Conservation (phyloP, 2,113 vertebrate species). For the Macquaria australasica region DNA sequence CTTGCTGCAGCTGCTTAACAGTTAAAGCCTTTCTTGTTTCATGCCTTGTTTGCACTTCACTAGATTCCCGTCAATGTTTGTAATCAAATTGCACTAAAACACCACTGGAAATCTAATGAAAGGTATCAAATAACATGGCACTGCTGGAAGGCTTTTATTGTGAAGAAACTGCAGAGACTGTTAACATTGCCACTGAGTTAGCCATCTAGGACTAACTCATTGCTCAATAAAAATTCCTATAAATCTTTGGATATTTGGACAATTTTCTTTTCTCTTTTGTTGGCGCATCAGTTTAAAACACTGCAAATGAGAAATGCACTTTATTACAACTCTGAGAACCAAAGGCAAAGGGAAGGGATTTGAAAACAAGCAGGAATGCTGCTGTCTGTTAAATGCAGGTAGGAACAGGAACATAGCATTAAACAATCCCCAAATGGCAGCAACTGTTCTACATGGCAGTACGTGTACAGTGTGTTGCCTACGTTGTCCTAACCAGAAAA, state of each 20-base stretch:
- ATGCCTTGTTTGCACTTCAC: neutral
- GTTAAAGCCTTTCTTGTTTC: neutral
- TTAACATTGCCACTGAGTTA: constrained; percentile 32
- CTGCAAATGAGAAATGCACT: neutral
- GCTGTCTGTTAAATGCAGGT: neutral
- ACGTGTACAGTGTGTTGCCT: neutral
- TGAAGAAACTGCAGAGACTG: constrained; percentile 3
- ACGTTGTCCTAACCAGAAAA: neutral
- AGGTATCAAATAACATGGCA: constrained; percentile 25
- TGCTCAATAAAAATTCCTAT: neutral
- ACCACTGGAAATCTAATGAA: constrained; percentile 11
- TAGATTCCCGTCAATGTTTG: neutral
- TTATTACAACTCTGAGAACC: neutral
- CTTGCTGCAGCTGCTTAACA: neutral
- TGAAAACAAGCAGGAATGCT: neutral
- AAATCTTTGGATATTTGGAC: constrained; percentile 22
- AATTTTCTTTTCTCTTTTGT: neutral
- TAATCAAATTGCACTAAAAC: constrained; percentile 7
- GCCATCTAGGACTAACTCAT: neutral
- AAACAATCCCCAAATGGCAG: neutral
- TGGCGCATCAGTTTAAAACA: neutral
- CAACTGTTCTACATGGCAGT: neutral
- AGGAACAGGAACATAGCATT: neutral
- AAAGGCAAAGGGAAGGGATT: neutral
- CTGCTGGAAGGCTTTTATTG: constrained; percentile 29